Base-by-base conservation (phyloP, 1,140 invertebrate species). In the Bombus polaris region DNA sequence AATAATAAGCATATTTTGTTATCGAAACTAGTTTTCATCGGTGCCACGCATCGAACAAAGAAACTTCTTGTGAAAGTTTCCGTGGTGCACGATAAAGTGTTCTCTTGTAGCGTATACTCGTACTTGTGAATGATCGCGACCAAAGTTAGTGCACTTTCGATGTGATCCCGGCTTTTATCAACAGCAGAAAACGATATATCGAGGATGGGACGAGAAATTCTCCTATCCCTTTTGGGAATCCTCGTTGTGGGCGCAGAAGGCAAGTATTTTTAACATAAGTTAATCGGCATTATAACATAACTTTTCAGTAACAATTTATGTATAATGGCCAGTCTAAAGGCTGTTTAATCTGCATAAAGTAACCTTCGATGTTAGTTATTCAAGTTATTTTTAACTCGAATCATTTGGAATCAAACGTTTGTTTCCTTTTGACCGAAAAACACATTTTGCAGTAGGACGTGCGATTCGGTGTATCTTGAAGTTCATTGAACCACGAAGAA, bases 161-260 rank as follows among this genome's bases (percentile, higher is more conserved):
- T 92, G 93, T 93, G 90, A 93, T 91, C 90, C 74, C 83, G 87
- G 82, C 72, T 81, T 73, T 57, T 70, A 35, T 85, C 77, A 53
- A 91, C 84, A 78, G 44, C 78, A 83, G 89, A 92, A 88, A 93
- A 94, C 93, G 91, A 91, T 92, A 88, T 84, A 85, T 57, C 78
- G 35, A 85, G 84, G 71, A 85, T 91, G 93, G 87, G 85, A 87
- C 85, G 91, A 87, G 84, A 90, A 87, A 90, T 94, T 76, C 91
- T 93, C 74, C 85, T 91, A 78, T 85, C 89, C 89, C 90, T 94
- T 80, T 90, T 92, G 90, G 93, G 87, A 88, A 89, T 92, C 86
- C 89, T 92, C 88, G 79, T 91, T 62, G 89, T 84, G 87, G 90
- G 84, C 84, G 91, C 89, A 70, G 92, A 94, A 90, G 93, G 93